Base-by-base conservation (phyloP, 2,113 vertebrate genomes). In the Pantherophis guttatus region DNA sequence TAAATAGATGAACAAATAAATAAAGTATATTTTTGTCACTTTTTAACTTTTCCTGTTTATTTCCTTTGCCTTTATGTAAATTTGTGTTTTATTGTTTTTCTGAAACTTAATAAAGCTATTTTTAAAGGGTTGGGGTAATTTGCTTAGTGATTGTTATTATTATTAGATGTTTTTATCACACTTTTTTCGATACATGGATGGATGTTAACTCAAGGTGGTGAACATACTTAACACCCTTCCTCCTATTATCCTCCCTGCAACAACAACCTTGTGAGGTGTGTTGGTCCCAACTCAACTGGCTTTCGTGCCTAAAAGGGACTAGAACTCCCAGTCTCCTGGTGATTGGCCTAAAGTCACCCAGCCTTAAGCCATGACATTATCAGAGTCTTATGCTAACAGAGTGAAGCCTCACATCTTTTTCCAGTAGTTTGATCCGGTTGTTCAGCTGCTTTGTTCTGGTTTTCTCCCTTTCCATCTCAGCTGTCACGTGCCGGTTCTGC, bases 401-500 rank as follows among this genome's bases (percentile, higher is more conserved):
- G 5, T 90, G 95, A 93, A 0, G 1, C 39, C 96, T 97, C 96
- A 99, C 99, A 98, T 99, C 98, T 97, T 94, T 98, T 96, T 99
- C 98, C 94, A 99, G 98, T 91, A 98, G 98, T 96, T 97, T 99
- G 93, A 99, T 94, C 93, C 94, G 98, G 90, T 97, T 97, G 92
- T 65, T 97, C 70, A 98, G 97, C 95, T 98, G 98, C 95, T 98
- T 99, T 75, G 96, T 97, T 97, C 97, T 98, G 92, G 97, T 96
- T 92, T 98, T 99, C 24, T 98, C 98, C 0, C 95, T 97, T 94
- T 99, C 98, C 0, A 97, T 94, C 95, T 99, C 98, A 0, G 98
- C 98, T 5, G 92, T 97, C 50, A 99, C 91, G 90, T 98, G 98
- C 24, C 98, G 98, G 91, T 98, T 99, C 97, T 95, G 99, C 95